phyloP scores from a whole-genome alignment of 2,113 vertebrate species.

The Chlamydotis undulata region DNA sequence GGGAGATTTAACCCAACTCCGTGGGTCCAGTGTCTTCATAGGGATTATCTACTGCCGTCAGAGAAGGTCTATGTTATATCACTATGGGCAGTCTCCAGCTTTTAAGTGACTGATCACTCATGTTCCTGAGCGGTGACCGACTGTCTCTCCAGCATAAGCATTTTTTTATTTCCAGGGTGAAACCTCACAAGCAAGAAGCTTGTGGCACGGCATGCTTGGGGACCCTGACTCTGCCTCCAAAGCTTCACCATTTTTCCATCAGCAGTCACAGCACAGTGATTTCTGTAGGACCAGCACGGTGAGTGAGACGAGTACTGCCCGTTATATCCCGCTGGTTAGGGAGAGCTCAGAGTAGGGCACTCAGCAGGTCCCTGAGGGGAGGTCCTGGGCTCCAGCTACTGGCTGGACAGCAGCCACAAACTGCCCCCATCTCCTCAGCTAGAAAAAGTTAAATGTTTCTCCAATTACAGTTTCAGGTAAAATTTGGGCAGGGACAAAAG shows the following conservation, averaged over 20 bases:
- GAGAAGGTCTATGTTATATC: not conserved
- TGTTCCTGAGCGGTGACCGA: not conserved
- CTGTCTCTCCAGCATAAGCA: accelerated
- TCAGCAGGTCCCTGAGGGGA: not conserved
- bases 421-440: not conserved
- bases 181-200: not conserved
- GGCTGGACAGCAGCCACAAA: not conserved
- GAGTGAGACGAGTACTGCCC: not conserved
- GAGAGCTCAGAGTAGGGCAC: not conserved
- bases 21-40: not conserved
- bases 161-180: not conserved
- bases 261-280: not conserved
- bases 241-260: not conserved
- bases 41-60: not conserved
- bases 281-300: not conserved
- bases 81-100: not conserved
- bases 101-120: not conserved
- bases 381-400: not conserved
- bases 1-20: not conserved
- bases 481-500: not conserved
- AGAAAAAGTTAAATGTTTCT: not conserved
- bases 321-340: not conserved
- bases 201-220: not conserved
- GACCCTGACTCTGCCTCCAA: not conserved
- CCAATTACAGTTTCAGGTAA: not conserved